Conservation (phyloP, 2,113 vertebrate genomes). For the Pimephales promelas region DNA sequence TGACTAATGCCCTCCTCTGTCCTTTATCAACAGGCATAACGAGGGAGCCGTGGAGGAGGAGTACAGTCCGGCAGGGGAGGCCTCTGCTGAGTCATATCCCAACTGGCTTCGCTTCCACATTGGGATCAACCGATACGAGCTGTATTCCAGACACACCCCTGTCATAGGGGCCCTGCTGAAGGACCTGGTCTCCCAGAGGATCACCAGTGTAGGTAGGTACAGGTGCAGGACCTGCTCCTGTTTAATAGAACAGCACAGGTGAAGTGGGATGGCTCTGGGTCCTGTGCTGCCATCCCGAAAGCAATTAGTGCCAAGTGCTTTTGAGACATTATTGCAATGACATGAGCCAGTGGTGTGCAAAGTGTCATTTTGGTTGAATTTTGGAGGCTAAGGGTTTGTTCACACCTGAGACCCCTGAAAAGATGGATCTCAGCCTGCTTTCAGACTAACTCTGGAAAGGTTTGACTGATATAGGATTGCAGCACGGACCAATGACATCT, state of each 20-base stretch:
- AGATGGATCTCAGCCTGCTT: too few species aligned
- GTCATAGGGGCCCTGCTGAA: conserved; percentile 85
- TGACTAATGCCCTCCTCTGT: not conserved
- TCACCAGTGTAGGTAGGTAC: conserved; percentile 93
- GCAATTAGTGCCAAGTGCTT: conserved; percentile 45
- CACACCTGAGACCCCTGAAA: too few species aligned
- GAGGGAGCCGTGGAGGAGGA: conserved; percentile 79
- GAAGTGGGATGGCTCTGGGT: not conserved
- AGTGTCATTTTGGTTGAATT: conserved; percentile 10
- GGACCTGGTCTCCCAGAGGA: conserved; percentile 86
- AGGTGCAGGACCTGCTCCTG: not conserved
- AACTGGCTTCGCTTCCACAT: conserved; percentile 98
- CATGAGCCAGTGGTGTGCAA: conserved; percentile 26
- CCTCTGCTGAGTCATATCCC: conserved; percentile 86
- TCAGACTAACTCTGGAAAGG: too few species aligned
- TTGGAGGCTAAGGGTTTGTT: not conserved
- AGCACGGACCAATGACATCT: too few species aligned
- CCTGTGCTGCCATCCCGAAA: conserved; percentile 22
- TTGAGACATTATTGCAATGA: conserved; percentile 36
- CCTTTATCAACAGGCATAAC: conserved; percentile 72
- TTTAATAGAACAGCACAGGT: not conserved
- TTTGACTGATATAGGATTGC: too few species aligned
- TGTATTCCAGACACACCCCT: conserved; percentile 87
- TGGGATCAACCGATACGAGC: conserved; percentile 93
- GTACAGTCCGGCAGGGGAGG: conserved; percentile 82